Conservation (phyloP, 2,797 vertebrate genomes). For the Parotocinclus haroldoi region DNA sequence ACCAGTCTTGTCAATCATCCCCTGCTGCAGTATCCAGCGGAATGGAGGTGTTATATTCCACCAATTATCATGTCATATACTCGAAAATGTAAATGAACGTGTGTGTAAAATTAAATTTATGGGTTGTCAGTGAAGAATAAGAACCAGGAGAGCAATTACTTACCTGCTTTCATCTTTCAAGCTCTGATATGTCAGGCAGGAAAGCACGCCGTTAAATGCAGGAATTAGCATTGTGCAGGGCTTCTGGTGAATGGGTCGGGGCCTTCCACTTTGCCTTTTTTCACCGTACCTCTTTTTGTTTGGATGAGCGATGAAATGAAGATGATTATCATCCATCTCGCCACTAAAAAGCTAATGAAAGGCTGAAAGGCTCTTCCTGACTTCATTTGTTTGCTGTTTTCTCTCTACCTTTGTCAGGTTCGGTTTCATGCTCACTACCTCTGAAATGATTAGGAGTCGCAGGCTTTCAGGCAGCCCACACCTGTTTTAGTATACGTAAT, state of each 20-base stretch:
- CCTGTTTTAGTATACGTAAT: slow-evolving; percentile 19
- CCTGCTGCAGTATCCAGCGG: slow-evolving; percentile 89
- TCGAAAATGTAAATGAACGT: slow-evolving; percentile 99
- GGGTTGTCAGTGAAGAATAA: slow-evolving; percentile 99
- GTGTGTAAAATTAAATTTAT: slow-evolving; percentile 99
- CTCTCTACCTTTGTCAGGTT: slow-evolving; percentile 75
- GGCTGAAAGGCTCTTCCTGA: slow-evolving; percentile 79
- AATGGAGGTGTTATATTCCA: slow-evolving; percentile 99
- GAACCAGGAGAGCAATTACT: slow-evolving; percentile 99
- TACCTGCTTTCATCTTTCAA: slow-evolving; percentile 99
- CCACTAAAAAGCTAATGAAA: slow-evolving; percentile 86
- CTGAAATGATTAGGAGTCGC: slow-evolving; percentile 30
- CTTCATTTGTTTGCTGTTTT: slow-evolving; percentile 85
- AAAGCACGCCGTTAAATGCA: slow-evolving; percentile 99
- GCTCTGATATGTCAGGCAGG: slow-evolving; percentile 99
- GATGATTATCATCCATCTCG: slow-evolving; percentile 92
- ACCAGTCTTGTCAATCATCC: slow-evolving; percentile 97
- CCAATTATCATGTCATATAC: slow-evolving; percentile 99
- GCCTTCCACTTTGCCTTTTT: slow-evolving; percentile 85
- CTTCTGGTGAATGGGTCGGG: slow-evolving; percentile 91
- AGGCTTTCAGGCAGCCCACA: slow-evolving; percentile 7
- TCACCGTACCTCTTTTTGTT: slow-evolving; percentile 60
- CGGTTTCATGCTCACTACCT: slow-evolving; percentile 49
- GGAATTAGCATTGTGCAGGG: slow-evolving; percentile 98
- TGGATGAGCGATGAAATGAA: slow-evolving; percentile 90